Evolutionary conservation across 2,888 invertebrate species (phyloP), one percentile per base, ranked within the genome.

Genomic region (Erebia epiphron): DNA sequence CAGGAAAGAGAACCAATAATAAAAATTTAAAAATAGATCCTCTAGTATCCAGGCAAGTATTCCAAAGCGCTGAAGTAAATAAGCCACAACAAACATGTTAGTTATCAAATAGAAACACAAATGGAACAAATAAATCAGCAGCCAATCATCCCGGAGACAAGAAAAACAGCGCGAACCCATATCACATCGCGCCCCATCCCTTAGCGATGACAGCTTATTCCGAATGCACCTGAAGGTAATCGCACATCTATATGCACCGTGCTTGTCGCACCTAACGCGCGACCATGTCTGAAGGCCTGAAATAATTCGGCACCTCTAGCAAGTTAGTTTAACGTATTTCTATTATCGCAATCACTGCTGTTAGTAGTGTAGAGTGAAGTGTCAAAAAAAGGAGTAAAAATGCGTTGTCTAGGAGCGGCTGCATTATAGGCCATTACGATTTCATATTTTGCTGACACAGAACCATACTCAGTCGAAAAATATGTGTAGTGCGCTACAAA

Each of bases 121-220:
- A 49, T 58, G 67, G 58, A 67, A 67, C 67, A 13, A 58, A 67
- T 67, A 67, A 67, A 67, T 67, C 67, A 67, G 16, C 52, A 52
- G 41, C 65, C 46, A 58, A 50, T 60, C 65, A 50, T 64, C 63
- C 57, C 16, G 3, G 26, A 64, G 50, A 58, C 43, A 60, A 60
- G 65, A 64, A 69, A 67, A 67, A 58, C 64, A 57, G 54, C 41
- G 46, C 61, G 69, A 11, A 70, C 72, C 68, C 70, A 61, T 21
- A 68, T 74, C 70, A 71, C 56, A 60, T 72, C 72, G 50, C 74
- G 54, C 68, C 60, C 50, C 67, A 62, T 70, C 62, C 62, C 64
- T 64, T 60, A 58, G 58, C 21, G 74, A 21, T 70, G 74, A 73
- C 73, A 75, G 72, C 67, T 72, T 67, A 64, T 72, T 67, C 66